Base-by-base conservation (phyloP, 2,113 vertebrate species). In the Podilymbus podiceps region DNA sequence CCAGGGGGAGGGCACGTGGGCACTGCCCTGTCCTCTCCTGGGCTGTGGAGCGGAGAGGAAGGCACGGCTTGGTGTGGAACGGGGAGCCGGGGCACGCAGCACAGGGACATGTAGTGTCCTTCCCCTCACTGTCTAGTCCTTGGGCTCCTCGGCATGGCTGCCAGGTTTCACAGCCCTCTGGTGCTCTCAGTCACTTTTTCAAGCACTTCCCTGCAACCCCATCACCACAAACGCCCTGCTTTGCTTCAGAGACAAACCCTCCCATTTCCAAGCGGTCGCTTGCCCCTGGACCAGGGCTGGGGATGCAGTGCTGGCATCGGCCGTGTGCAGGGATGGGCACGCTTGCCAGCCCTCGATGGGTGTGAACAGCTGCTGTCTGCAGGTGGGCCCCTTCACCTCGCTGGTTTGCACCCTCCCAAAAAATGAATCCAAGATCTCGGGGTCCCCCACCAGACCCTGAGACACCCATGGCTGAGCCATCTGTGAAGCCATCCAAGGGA, bases 1-100 rank as follows among this genome's bases (percentile, higher is more conserved):
- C 60, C 64, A 81, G 47, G 50, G 42, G 47, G 46, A 69, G 47
- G 59, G 21, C 0, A 0, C 8, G 17, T 0, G 0, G 49, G 62
- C 53, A 46, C 19, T 71, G n/a, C 30, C 50, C 0, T 1, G 38
- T 81, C 19, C 35, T 81, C 73, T 74, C 23, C 30, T 2, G 24
- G 74, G 35, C 35, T 24, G 59, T 16, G 52, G 56, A 42, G 20
- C 0, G 2, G n/a, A 58, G 64, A 69, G n/a, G 42, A 71, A 31
- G 60, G 60, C 38, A 67, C 6, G 5, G 42, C 2, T 19, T 2
- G 0, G 33, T 4, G 5, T 17, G 35, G 53, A 93, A 31, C 68
- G 77, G 69, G 42, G 55, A 74, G 33, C 42, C 47, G 78, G 88
- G 69, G n/a, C 56, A 58, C 2, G 4, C 64, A 72, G 86, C 69